Evolutionary conservation across 2,888 invertebrate genomes (phyloP), one percentile per base, ranked within the genome.

Genomic region (Heteropelma amictum): DNA sequence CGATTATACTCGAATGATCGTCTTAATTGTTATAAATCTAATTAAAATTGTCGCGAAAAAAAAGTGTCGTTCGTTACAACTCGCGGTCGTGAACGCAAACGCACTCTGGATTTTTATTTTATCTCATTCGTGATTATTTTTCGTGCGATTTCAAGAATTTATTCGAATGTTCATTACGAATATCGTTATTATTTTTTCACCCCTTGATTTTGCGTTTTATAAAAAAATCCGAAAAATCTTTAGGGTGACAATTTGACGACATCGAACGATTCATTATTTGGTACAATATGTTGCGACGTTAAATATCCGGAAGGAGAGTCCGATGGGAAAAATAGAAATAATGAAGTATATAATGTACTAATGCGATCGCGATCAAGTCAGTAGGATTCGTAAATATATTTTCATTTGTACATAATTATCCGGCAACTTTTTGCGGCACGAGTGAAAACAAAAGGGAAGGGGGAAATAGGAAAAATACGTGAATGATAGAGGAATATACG

Each of bases 201-300:
- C 77, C 53, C 83, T 83, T 83, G 78, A 82, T 83, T 85, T 83
- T 83, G 82, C 45, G 85, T 85, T 86, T 82, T 82, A 82, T 82
- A 83, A 83, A 81, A 71, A 38, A 49, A 30, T 14, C 10, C 3
- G 3, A 26, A 10, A 83, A 80, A 82, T 81, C 72, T 67, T 74
- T 64, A 76, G 60, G 70, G 67, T 60, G 71, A 76, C 35, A 64
- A 38, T 47, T 23, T 30, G 69, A 72, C 67, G 67, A 74, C 51
- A 72, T 60, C 42, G 77, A 72, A 58, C 58, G 60, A 60, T 38
- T n/a, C n/a, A n/a, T n/a, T n/a, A n/a, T n/a, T n/a, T n/a, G 28
- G 56, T 67, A 56, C 67, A 69, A 70, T 58, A 45, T 3, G 74
- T 76, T 75, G 56, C 65, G 69, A 40, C 47, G 69, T 69, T 75